phyloP scores from a whole-genome alignment of 1,140 invertebrate species.

The Apis mellifera region Amel_HAv3.1 CM009940.2:5254001-5254500 shows the following conservation, averaged over 20 bases:
- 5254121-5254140: slow-evolving; percentile 99
- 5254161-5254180: slow-evolving; percentile 97
- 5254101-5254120: slow-evolving; percentile 98
- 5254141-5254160: slow-evolving; percentile 97
- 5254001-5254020: slow-evolving; percentile 29
- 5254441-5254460: slow-evolving; percentile 96
- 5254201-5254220: slow-evolving; percentile 96
- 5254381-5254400: slow-evolving; percentile 89
- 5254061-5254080: slow-evolving; percentile 97
- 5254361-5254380: slow-evolving; percentile 83
- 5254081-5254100: slow-evolving; percentile 92
- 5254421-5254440: slow-evolving; percentile 97
- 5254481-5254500: slow-evolving; percentile 97
- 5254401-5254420: slow-evolving; percentile 95
- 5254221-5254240: slow-evolving; percentile 91
- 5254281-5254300: slow-evolving; percentile 13
- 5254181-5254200: slow-evolving; percentile 96
- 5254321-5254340: slow-evolving; percentile 98
- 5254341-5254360: slow-evolving; percentile 91
- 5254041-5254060: slow-evolving; percentile 75
- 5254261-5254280: slow-evolving; percentile 1
- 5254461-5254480: slow-evolving; percentile 97
- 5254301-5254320: slow-evolving; percentile 76
- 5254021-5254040: background rate
- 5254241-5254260: slow-evolving; percentile 5